These are phyloP conservation scores for Petroica traversi DNA, from an alignment of 2,113 vertebrate genomes.

Conservation along the genomic window DNA sequence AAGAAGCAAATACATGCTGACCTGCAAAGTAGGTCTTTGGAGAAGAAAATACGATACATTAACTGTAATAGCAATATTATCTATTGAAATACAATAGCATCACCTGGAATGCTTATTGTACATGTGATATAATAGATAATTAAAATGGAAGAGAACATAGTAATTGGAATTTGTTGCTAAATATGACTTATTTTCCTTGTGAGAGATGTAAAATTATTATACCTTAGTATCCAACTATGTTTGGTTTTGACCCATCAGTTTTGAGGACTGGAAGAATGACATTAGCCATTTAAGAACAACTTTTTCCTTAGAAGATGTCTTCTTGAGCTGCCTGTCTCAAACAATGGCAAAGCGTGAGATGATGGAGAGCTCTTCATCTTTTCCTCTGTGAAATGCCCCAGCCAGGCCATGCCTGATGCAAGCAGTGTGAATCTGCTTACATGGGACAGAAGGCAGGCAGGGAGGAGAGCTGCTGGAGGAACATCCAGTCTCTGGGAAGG, in stretches of 20 bases:
- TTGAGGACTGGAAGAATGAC: not conserved
- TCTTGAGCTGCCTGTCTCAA: not conserved
- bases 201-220: not conserved
- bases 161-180: not conserved
- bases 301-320: not conserved
- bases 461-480: not conserved
- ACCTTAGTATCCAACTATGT: not conserved
- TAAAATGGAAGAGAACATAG: not conserved
- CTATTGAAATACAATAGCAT: not conserved
- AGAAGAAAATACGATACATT: not conserved
- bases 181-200: not conserved
- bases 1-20: not conserved
- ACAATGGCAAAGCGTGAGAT: fast-evolving
- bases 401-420: not conserved
- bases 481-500: not conserved
- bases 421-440: not conserved
- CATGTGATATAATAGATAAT: not conserved
- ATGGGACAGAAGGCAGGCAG: not conserved
- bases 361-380: not conserved
- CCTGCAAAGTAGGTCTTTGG: not conserved
- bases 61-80: not conserved
- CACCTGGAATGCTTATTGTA: not conserved
- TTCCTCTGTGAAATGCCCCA: not conserved
- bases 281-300: not conserved
- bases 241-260: not conserved